Evolutionary conservation across 2,113 vertebrate species (phyloP).

Genomic region (Cavia aperea): DNA sequence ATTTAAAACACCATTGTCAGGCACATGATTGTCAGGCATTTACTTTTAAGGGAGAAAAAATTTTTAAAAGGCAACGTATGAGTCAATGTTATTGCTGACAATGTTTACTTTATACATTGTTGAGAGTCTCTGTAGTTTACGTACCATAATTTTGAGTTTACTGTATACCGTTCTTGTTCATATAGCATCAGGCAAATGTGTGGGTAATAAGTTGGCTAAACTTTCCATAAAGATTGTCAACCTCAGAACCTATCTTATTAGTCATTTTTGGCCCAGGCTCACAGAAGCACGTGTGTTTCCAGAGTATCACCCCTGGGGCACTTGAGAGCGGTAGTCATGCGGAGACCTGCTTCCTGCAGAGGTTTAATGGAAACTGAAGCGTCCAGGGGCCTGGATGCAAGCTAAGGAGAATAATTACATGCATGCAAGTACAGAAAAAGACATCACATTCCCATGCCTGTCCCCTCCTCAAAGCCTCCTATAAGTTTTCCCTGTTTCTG

Average conservation of each 20-base stretch:
- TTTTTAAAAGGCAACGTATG: not conserved
- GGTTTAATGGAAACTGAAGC: not conserved
- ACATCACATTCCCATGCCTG: not conserved
- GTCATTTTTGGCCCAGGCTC: not conserved
- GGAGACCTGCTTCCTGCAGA: not conserved
- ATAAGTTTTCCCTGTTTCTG: not conserved
- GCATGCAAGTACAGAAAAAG: not conserved
- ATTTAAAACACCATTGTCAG: not conserved
- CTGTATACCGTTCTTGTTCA: not conserved
- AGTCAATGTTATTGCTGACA: not conserved
- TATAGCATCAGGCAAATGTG: not conserved
- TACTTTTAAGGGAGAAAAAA: not conserved
- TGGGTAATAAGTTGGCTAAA: not conserved
- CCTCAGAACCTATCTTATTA: not conserved
- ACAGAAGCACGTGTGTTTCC: not conserved
- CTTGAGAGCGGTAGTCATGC: not conserved
- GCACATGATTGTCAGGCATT: not conserved
- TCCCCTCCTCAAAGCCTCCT: not conserved
- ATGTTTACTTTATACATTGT: constrained; percentile 5
- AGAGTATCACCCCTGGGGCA: not conserved
- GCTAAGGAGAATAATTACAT: not conserved
- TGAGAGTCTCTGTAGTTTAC: not conserved
- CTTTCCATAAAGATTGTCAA: not conserved
- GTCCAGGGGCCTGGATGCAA: not conserved
- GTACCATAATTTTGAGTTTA: not conserved